Base-by-base conservation (phyloP, 1,140 invertebrate genomes). In the Proales similis region DNA sequence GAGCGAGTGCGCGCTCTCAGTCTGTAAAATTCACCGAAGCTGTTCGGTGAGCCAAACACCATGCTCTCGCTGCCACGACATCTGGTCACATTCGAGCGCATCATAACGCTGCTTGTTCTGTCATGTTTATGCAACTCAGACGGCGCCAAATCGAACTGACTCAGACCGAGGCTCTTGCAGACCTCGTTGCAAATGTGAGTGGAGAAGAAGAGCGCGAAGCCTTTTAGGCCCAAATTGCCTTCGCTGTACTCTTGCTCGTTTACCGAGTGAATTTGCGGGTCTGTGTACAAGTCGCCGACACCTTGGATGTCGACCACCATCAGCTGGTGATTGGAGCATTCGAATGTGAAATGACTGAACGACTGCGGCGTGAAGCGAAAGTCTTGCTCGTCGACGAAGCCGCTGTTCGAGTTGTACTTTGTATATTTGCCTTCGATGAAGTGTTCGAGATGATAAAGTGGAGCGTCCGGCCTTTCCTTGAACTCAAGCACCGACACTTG, bases 241-340 rank as follows among this genome's bases (percentile, higher is more conserved):
- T 82, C 47, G 3, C 60, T 39, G 38, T 57, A 63, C 26, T 67
- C 57, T 36, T 64, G 48, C 63, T 75, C 80, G 33, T 72, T 70
- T 6, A 71, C 67, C 2, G 80, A 81, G 68, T 82, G 81, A 57
- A 82, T 81, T 67, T 82, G 81, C 12, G 81, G 81, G 66, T 82
- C 81, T 12, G 81, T 82, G 68, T 82, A 82, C 11, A 82, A 70
- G 70, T 82, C 81, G 9, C 79, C 81, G 20, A 82, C 81, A n/a
- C 81, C 81, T 70, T 82, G 81, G 57, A 82, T 77, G 66, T 82
- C 81, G n/a, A 82, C 81, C 4, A 82, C 79, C 61, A 82, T 81
- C 66, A 81, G 64, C 67, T 80, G 74, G 69, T 82, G 81, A 5
- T 79, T 80, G 27, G 79, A 81, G 42, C 79, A 69, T 69, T 82